phyloP scores from a whole-genome alignment of 2,888 invertebrate genomes.

The Melanostoma scalare region DNA sequence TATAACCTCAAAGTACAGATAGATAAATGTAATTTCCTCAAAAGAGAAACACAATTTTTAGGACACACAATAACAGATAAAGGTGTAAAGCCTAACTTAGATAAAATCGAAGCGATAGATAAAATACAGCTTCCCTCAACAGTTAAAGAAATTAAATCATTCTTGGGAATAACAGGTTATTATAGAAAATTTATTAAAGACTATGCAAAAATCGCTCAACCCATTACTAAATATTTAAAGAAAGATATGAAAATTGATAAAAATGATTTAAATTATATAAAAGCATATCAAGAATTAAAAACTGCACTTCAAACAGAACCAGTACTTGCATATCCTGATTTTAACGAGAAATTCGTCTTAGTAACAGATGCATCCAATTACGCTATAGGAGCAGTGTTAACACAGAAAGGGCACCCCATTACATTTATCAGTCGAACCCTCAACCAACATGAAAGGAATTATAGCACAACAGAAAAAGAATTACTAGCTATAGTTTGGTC shows the following conservation, averaged over 20 bases:
- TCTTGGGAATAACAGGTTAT: constrained; percentile 46
- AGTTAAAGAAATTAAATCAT: constrained; percentile 44
- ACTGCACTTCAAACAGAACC: background rate
- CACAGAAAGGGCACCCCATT: background rate
- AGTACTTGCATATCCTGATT: constrained; percentile 3
- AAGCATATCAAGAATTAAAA: no score
- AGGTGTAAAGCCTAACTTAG: constrained; percentile 27
- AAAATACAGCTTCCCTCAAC: constrained; percentile 30
- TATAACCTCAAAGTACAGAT: constrained; percentile 38
- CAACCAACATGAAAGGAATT: background rate
- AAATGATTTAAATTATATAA: no score
- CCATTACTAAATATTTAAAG: no score
- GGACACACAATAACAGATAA: constrained; percentile 22
- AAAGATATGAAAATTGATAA: no score
- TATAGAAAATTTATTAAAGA: constrained; percentile 19
- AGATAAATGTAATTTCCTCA: constrained; percentile 36
- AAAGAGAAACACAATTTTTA: constrained; percentile 32
- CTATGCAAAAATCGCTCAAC: background rate
- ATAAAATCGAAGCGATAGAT: constrained; percentile 24
- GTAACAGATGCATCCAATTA: constrained; percentile 10
- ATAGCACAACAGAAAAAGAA: background rate
- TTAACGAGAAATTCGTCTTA: no score
- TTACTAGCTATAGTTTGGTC: background rate
- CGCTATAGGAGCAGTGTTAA: constrained; percentile 1
- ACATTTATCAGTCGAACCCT: background rate